Evolutionary conservation across 2,888 invertebrate species (phyloP), one percentile per base, ranked within the genome.

Genomic region (Amphimallon solstitiale): DNA sequence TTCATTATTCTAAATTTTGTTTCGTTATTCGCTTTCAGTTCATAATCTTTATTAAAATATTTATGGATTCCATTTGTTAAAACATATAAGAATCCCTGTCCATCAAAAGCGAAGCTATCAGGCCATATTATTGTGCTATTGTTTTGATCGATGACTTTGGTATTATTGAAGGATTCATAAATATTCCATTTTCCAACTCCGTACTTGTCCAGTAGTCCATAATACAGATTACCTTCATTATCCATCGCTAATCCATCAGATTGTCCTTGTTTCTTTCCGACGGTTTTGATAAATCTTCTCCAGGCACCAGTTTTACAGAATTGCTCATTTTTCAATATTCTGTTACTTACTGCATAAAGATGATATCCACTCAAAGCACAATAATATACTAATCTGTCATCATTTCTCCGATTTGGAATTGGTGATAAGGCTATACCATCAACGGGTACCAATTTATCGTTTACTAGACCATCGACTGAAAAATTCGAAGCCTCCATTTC

Each of bases 361-460:
- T 75, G 76, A 49, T 71, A 75, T 17, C 77, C 77, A 19, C 75
- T 74, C 12, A 80, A 65, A 6, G 80, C 71, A 15, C 73, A 73
- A 51, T 76, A 81, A 70, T 72, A 80, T 1, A 81, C 68, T 7
- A 71, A 68, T 54, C 77, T 73, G 1, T 71, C 68, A 19, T 70
- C 70, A 43, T 68, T 70, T 10, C 59, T 38, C 12, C 54, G 63
- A 15, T 74, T 71, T 86, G 85, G 74, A 82, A 88, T 72, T 1
- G 90, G 90, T 1, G 91, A 89, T 4, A 92, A 81, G 0, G 91
- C 91, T 52, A 92, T 89, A 3, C 91, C 91, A 75, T 91, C 89
- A 60, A 92, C 85, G 73, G 88, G 85, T 10, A 87, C 85, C 0
- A 87, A 84, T 46, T 85, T 81, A 64, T 84, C 84, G 14, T 88